Conservation (phyloP, 1,140 invertebrate genomes). For the Magallana angulata region DNA sequence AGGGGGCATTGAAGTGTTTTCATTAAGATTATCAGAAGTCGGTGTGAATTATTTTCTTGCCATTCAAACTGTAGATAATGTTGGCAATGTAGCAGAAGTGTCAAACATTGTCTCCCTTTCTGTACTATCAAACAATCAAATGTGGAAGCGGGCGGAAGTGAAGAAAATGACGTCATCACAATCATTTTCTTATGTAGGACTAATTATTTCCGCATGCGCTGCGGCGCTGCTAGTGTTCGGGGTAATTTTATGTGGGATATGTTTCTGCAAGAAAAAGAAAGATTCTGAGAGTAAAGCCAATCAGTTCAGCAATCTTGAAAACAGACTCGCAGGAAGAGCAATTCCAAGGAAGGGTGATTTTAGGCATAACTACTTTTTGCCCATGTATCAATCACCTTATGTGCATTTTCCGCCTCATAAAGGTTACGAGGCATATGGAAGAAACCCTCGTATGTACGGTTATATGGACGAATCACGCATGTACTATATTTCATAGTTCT, state of each 20-base stretch:
- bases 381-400: not conserved
- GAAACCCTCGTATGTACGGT: not conserved
- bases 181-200: not conserved
- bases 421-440: not conserved
- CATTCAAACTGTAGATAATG: not conserved
- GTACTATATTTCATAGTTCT: not conserved
- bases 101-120: not conserved
- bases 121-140: not conserved
- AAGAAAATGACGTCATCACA: not conserved
- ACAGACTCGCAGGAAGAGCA: not conserved
- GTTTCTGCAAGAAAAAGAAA: not conserved
- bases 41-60: not conserved
- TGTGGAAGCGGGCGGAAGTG: not conserved
- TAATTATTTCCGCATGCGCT: not conserved
- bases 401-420: not conserved
- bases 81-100: not conserved
- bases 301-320: not conserved
- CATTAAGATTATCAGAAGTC: not conserved
- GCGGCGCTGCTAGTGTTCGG: not conserved
- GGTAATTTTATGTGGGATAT: not conserved
- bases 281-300: not conserved
- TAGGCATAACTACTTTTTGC: not conserved
- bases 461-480: not conserved
- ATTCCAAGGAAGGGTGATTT: not conserved
- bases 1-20: not conserved